Conservation (phyloP, 1,140 invertebrate species). For the Spodoptera frugiperda region DNA sequence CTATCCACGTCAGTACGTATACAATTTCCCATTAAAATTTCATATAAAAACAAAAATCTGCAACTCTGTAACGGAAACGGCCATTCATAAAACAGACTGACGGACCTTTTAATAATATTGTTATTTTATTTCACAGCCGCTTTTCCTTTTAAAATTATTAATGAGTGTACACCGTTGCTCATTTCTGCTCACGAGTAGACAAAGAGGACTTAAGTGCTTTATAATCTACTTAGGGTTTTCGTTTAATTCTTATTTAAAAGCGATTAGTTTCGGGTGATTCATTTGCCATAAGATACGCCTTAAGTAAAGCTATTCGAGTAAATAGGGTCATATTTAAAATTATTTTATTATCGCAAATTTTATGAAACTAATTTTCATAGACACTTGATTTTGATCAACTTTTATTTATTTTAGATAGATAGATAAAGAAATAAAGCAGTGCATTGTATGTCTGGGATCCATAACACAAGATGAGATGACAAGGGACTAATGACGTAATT, state of each 20-base stretch:
- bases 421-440: too few relatives aligned
- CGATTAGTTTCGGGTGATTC: conserved; percentile 6
- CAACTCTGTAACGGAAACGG: conserved; percentile 38
- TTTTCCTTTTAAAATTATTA: conserved; percentile 55
- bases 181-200: not conserved
- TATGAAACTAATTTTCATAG: too few relatives aligned
- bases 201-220: conserved; percentile 29
- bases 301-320: too few relatives aligned
- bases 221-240: conserved; percentile 23
- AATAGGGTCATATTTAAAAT: too few relatives aligned
- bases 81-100: conserved; percentile 46
- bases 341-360: too few relatives aligned
- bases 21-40: conserved; percentile 44
- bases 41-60: conserved; percentile 44
- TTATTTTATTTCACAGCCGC: conserved; percentile 50
- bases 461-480: too few relatives aligned
- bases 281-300: too few relatives aligned
- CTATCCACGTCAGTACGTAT: conserved; percentile 23
- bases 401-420: too few relatives aligned
- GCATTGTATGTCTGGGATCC: too few relatives aligned
- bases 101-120: conserved; percentile 55
- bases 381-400: too few relatives aligned
- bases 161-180: conserved; percentile 44
- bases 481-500: too few relatives aligned
- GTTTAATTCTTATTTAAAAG: conserved; percentile 25